phyloP scores from a whole-genome alignment of 2,113 vertebrate species.

The Litocranius walleri region DNA sequence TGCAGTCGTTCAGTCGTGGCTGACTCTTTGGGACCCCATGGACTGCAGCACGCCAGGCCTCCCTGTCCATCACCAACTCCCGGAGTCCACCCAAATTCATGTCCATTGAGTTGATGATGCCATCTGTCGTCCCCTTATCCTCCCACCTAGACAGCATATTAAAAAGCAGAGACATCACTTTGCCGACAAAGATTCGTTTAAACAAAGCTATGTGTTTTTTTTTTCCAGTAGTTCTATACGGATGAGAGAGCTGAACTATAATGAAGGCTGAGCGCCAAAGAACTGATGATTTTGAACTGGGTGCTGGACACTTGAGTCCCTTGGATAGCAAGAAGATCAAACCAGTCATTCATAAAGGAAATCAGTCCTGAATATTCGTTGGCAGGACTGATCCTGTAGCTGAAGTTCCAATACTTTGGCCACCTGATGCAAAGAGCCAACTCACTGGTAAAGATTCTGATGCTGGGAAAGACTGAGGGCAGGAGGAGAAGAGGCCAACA shows the following conservation, averaged over 20 bases:
- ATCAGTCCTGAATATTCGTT: not conserved
- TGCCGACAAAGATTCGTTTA: not conserved
- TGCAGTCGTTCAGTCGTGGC: not conserved
- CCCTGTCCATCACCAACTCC: not conserved
- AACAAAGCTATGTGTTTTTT: not conserved
- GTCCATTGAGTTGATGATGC: not conserved
- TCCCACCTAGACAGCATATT: not conserved
- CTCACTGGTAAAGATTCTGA: not conserved
- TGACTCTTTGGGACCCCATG: not conserved
- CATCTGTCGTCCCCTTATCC: not conserved
- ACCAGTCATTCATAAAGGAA: not conserved
- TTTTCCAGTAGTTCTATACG: not conserved
- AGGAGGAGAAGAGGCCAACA: not conserved
- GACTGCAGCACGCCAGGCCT: not conserved
- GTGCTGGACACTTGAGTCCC: not conserved
- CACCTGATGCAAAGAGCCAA: not conserved
- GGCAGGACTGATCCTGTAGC: not conserved
- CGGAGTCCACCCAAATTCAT: not conserved
- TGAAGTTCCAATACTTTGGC: not conserved
- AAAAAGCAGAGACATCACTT: not conserved
- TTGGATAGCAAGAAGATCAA: not conserved
- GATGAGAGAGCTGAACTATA: not conserved
- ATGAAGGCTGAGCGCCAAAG: not conserved
- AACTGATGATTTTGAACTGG: not conserved
- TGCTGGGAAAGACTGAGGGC: not conserved